phyloP scores from a whole-genome alignment of 2,113 vertebrate species.

The Hemichromis elongatus region DNA sequence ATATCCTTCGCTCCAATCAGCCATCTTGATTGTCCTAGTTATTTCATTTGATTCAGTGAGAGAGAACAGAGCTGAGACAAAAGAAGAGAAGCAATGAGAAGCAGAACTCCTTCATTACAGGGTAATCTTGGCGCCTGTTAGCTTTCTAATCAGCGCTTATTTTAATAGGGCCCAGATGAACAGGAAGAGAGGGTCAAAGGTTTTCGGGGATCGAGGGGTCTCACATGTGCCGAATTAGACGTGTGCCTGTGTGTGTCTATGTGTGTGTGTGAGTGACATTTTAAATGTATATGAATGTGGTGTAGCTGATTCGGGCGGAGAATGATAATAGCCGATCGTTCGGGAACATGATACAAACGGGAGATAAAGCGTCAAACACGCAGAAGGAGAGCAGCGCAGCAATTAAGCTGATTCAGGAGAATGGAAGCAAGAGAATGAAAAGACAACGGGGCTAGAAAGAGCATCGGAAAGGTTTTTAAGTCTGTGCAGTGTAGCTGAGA shows the following conservation, averaged over 20 bases:
- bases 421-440: conserved; percentile 28
- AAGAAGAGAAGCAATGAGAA: conserved; percentile 17
- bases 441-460: conserved; percentile 9
- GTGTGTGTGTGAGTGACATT: neutral
- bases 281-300: neutral
- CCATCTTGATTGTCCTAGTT: conserved; percentile 60
- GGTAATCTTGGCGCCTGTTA: conserved; percentile 43
- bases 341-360: conserved; percentile 32
- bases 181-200: conserved; percentile 52
- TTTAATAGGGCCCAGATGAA: conserved; percentile 45
- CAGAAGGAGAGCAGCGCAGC: conserved; percentile 37
- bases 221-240: conserved; percentile 34
- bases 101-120: conserved; percentile 36
- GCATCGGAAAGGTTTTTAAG: conserved; percentile 30
- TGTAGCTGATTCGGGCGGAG: conserved; percentile 35
- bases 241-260: neutral
- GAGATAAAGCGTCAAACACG: conserved; percentile 26
- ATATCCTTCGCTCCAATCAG: conserved; percentile 61
- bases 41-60: conserved; percentile 50
- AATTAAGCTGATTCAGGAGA: conserved; percentile 66
- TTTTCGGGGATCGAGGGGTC: conserved; percentile 21
- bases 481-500: neutral
- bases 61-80: conserved; percentile 30
- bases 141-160: conserved; percentile 41
- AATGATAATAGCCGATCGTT: neutral